These are phyloP conservation scores for Parasteatoda tepidariorum DNA, from an alignment of 1,140 invertebrate species.

Conservation along the genomic window DNA sequence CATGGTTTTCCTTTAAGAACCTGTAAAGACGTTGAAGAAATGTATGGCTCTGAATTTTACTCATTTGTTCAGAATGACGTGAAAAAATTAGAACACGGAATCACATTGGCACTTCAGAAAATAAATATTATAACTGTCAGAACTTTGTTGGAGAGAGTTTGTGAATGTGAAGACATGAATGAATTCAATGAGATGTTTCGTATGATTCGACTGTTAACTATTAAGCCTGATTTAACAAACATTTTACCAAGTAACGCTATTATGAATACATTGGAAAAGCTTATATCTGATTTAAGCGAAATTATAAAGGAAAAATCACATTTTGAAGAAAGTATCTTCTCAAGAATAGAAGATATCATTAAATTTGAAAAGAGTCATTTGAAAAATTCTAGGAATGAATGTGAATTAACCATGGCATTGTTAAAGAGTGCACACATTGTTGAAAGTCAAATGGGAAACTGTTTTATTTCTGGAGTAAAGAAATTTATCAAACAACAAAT, in stretches of 20 bases:
- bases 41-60: background rate
- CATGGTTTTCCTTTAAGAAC: background rate
- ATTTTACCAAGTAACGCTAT: background rate
- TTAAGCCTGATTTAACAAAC: background rate
- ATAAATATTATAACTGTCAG: background rate
- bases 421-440: background rate
- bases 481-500: too few relatives aligned
- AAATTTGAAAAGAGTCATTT: background rate
- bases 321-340: constrained; percentile 1
- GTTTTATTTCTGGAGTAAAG: too few relatives aligned
- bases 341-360: background rate
- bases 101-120: background rate
- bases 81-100: background rate
- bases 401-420: background rate
- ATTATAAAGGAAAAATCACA: background rate
- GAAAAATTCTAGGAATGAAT: background rate
- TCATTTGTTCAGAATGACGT: background rate
- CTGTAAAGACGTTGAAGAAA: background rate
- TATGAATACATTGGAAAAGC: background rate
- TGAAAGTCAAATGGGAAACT: background rate
- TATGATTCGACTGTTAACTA: background rate
- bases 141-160: background rate
- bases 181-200: background rate
- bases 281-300: background rate
- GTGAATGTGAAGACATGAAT: background rate